A percentile compares a stretch with the other conserved stretches of the same genome.
Evolutionary conservation across 2,888 invertebrate species (phyloP).

Genomic region (Neria commutata): DNA sequence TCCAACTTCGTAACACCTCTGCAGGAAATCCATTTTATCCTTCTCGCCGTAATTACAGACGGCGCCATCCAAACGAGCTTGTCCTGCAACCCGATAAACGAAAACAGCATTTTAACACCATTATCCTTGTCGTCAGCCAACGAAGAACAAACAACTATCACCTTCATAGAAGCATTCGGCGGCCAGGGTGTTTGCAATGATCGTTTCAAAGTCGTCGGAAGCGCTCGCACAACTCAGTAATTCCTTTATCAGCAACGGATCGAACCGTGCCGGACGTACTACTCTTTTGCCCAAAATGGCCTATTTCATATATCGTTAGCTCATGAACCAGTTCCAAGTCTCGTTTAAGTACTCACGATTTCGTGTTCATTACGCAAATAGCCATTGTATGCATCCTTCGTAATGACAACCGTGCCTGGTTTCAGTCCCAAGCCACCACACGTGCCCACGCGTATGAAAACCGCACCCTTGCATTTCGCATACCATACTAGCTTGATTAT

Average conservation of each 20-base stretch:
- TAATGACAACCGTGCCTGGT: slow-evolving; percentile 91
- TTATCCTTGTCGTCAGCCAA: not conserved
- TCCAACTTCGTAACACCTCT: slow-evolving; percentile 63
- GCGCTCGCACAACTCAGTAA: slow-evolving; percentile 46
- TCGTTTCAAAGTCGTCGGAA: slow-evolving; percentile 64
- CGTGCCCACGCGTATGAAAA: slow-evolving; percentile 91
- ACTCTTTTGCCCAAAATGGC: slow-evolving; percentile 82
- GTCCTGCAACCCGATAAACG: too few relatives aligned
- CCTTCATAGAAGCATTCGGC: slow-evolving; percentile 84
- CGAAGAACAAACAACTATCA: slow-evolving; percentile 37
- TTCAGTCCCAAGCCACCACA: slow-evolving; percentile 91
- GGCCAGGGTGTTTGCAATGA: slow-evolving; percentile 74
- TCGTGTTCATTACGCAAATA: slow-evolving; percentile 79
- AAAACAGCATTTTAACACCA: not conserved
- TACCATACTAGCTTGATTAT: slow-evolving; percentile 92
- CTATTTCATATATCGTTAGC: too few relatives aligned
- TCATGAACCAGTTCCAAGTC: too few relatives aligned
- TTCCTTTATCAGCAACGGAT: slow-evolving; percentile 69
- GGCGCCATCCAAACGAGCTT: slow-evolving; percentile 78
- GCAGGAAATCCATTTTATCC: slow-evolving; percentile 71
- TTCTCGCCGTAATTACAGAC: slow-evolving; percentile 71
- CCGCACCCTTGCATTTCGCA: slow-evolving; percentile 84
- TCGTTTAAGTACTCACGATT: slow-evolving; percentile 68
- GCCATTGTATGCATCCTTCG: slow-evolving; percentile 89
- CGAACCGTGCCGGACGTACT: slow-evolving; percentile 80